phyloP scores from a whole-genome alignment of 1,140 invertebrate species.

The Hypsibius dujardini region DNA sequence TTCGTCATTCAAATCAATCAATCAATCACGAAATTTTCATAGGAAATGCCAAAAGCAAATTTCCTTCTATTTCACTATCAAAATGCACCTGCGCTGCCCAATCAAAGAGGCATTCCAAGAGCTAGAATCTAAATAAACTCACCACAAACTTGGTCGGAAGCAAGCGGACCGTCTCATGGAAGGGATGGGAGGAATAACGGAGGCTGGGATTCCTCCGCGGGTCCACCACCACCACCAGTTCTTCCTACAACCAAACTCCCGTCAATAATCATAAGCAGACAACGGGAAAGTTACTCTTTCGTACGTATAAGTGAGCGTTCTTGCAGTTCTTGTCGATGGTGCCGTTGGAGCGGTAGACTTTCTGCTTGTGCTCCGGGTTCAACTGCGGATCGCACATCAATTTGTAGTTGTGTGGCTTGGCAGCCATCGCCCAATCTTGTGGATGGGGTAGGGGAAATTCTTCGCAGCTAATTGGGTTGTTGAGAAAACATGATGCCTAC shows the following conservation, averaged over 20 bases:
- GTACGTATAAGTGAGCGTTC: background rate
- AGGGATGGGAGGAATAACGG: background rate
- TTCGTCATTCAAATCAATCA: no score
- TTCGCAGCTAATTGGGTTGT: no score
- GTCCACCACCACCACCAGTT: background rate
- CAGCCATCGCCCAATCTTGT: no score
- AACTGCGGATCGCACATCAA: background rate
- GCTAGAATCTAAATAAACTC: background rate
- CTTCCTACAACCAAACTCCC: background rate
- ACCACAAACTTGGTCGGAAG: constrained; percentile 7
- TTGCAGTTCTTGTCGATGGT: constrained; percentile 1
- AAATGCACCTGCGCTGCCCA: background rate
- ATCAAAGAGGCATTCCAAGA: background rate
- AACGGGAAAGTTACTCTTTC: background rate
- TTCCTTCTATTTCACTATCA: background rate
- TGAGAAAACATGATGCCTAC: no score
- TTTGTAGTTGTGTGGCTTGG: constrained; percentile 10
- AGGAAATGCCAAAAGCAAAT: background rate
- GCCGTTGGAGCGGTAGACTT: constrained; percentile 1
- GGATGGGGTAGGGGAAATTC: no score
- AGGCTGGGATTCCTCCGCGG: background rate
- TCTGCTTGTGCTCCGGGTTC: background rate
- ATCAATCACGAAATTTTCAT: background rate
- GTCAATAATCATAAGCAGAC: background rate
- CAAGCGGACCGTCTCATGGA: background rate